phyloP scores from a whole-genome alignment of 2,113 vertebrate genomes.

The Acanthochromis polyacanthus region DNA sequence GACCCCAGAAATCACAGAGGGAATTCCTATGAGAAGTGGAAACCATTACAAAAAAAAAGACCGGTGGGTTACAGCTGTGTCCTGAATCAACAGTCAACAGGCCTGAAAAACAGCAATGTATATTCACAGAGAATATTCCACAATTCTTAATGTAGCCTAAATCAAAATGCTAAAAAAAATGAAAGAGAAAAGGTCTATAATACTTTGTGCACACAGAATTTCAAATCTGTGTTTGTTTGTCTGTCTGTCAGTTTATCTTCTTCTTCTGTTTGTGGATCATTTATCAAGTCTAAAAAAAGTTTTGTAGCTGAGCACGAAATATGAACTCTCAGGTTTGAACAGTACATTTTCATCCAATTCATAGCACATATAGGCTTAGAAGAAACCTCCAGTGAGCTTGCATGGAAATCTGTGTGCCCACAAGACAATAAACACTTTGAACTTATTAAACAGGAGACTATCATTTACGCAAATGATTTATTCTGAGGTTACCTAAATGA shows the following conservation, averaged over 20 bases:
- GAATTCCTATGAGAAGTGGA: slow-evolving; percentile 27
- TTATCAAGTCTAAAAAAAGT: neutral
- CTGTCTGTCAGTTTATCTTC: too few species aligned
- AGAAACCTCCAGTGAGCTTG: neutral
- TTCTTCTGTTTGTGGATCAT: too few species aligned
- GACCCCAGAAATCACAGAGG: slow-evolving; percentile 27
- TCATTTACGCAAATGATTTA: neutral
- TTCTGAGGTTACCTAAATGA: neutral
- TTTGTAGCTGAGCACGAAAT: neutral
- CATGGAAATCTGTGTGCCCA: too few species aligned
- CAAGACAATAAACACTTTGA: too few species aligned
- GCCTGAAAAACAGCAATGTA: slow-evolving; percentile 12
- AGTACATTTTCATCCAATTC: neutral
- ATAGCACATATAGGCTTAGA: neutral
- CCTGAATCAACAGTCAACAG: slow-evolving; percentile 15
- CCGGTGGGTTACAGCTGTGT: slow-evolving; percentile 44
- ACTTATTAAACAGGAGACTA: neutral
- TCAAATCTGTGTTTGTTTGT: too few species aligned
- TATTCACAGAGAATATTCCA: neutral
- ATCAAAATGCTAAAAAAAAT: neutral
- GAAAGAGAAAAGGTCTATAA: too few species aligned
- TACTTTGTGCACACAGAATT: too few species aligned
- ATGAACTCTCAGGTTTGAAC: neutral
- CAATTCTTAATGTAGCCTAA: slow-evolving; percentile 4
- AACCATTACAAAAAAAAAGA: slow-evolving; percentile 30